phyloP scores from a whole-genome alignment of 2,113 vertebrate genomes.

The Planiliza haematocheilus region DNA sequence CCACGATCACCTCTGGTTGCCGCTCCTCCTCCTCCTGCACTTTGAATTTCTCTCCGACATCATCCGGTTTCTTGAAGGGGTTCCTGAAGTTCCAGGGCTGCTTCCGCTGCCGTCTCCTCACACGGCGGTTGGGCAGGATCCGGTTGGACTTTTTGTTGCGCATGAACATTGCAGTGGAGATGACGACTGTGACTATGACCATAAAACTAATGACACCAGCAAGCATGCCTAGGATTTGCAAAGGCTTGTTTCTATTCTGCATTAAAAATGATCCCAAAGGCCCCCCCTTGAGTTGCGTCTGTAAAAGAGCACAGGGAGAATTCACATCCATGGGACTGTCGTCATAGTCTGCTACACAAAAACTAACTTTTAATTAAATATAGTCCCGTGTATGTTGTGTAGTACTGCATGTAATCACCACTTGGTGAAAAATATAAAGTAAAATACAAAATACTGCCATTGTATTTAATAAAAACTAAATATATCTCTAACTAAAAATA shows the following conservation, averaged over 20 bases:
- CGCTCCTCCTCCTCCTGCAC: slow-evolving; percentile 71
- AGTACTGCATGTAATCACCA: slow-evolving; percentile 29
- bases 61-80: slow-evolving; percentile 83
- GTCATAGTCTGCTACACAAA: slow-evolving; percentile 65
- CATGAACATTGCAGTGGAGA: slow-evolving; percentile 95
- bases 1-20: slow-evolving; percentile 68
- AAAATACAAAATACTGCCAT: slow-evolving; percentile 4
- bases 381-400: background rate
- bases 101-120: slow-evolving; percentile 83
- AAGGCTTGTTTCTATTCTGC: slow-evolving; percentile 94
- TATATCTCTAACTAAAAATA: background rate
- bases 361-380: slow-evolving; percentile 14
- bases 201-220: slow-evolving; percentile 89
- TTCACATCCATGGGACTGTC: slow-evolving; percentile 85
- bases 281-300: slow-evolving; percentile 91
- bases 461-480: background rate
- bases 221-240: slow-evolving; percentile 92
- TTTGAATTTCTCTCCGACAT: slow-evolving; percentile 79
- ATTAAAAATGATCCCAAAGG: slow-evolving; percentile 94
- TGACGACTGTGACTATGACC: slow-evolving; percentile 90
- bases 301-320: slow-evolving; percentile 95
- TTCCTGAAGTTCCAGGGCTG: slow-evolving; percentile 82
- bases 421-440: slow-evolving; percentile 26
- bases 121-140: slow-evolving; percentile 87
- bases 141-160: slow-evolving; percentile 96